A percentile compares a stretch with the other conserved stretches of the same genome.
Conservation (phyloP, 2,888 invertebrate species). For the Drosophila nigritarsus region DNA sequence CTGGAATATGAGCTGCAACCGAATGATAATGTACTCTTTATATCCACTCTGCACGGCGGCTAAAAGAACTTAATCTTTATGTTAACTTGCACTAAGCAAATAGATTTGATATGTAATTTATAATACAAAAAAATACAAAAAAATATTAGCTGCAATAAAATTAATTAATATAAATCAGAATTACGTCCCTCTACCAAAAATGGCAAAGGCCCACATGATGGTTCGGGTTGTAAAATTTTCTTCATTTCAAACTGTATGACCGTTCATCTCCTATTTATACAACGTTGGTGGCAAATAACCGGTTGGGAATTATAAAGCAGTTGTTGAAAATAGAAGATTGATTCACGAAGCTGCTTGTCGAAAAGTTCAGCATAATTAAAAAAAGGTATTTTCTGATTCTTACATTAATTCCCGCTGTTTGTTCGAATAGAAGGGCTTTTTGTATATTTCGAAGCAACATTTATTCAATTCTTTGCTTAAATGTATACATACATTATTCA, state of each 20-base stretch:
- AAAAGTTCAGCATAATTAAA: background rate
- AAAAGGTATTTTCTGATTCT: background rate
- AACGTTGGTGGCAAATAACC: background rate
- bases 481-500: conserved; percentile 62
- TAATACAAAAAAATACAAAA: conserved; percentile 24
- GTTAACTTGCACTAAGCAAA: conserved; percentile 1
- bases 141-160: background rate
- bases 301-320: conserved; percentile 56
- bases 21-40: conserved; percentile 91
- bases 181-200: conserved; percentile 73
- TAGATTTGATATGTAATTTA: conserved; percentile 4
- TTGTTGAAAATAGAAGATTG: background rate
- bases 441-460: conserved; percentile 66
- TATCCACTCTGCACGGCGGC: conserved; percentile 94
- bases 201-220: conserved; percentile 75
- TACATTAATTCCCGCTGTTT: background rate
- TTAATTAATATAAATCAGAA: conserved; percentile 60
- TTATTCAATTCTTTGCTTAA: conserved; percentile 78
- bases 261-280: conserved; percentile 26
- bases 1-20: conserved; percentile 89
- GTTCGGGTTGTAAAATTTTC: conserved; percentile 71
- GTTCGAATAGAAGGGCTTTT: background rate
- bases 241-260: conserved; percentile 13
- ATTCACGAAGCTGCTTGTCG: background rate
- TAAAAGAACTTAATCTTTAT: conserved; percentile 82